Base-by-base conservation (phyloP, 2,888 invertebrate genomes). In the Synergus umbraculus region DNA sequence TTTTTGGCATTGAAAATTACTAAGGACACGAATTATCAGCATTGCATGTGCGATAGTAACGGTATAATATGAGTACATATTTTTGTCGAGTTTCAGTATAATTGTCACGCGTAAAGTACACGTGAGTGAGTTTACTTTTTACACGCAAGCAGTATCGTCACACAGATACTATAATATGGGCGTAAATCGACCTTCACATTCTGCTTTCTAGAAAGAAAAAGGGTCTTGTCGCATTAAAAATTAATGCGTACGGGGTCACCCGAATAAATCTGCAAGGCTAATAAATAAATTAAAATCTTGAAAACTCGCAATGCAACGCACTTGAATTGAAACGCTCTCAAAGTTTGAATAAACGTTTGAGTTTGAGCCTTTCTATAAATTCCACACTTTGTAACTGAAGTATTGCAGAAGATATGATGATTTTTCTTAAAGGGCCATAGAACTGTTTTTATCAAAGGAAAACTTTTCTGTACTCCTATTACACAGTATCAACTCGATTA, bases 121-220 rank as follows among this genome's bases (percentile, higher is more conserved):
- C 9, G 22, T 60, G 60, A 60, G 22, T 60, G 60, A 60, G 22
- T 60, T 66, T 66, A 43, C 66, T 66, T 66, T 66, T 41, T 49
- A 49, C 49, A 15, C 43, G 43, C 43, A 43, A 43, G 9, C 43
- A 43, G 43, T 43, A 43, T 43, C 43, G 43, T 43, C 43, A 43
- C 5, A 43, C 43, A 43, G 43, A 43, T 7, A 43, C 43, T 49
- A 5, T 15, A 49, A 15, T 49, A 49, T 49, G 15, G 49, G 49
- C 43, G 43, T 66, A 15, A 37, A 66, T 13, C 37, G 66, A 66
- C 43, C 66, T 66, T 66, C 41, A 43, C 66, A 15, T 66, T 66
- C 41, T 66, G 60, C 43, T 66, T 37, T 43, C 37, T 15, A 4
- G 41, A 43, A 41, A 66, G 43, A n/a, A 66, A 66, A 18, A 43